Conservation (phyloP, 1,140 invertebrate species). For the Eueides isabella region DNA sequence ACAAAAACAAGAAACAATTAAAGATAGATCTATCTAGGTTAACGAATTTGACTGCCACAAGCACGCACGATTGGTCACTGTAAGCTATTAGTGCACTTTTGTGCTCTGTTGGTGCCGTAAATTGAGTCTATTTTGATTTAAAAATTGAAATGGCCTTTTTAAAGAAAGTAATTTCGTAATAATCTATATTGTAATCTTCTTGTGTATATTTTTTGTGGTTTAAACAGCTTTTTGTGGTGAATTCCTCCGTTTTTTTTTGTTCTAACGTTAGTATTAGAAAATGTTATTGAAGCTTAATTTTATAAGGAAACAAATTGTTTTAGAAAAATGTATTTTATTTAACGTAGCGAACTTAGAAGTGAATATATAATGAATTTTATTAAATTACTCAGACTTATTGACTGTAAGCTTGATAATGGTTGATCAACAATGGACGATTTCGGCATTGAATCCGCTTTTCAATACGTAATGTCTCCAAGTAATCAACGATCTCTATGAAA, state of each 20-base stretch:
- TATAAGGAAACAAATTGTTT: no score
- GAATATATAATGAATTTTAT: no score
- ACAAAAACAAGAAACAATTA: neutral
- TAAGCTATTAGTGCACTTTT: neutral
- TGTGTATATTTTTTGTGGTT: neutral
- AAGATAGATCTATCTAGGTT: neutral
- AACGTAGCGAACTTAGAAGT: no score
- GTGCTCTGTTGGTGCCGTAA: neutral
- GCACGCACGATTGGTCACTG: neutral
- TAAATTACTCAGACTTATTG: no score
- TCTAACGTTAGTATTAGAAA: neutral
- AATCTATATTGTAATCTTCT: neutral
- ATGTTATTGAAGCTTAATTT: neutral
- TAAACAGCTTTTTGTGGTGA: neutral
- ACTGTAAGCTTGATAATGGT: no score
- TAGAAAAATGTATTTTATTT: no score
- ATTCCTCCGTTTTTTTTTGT: neutral
- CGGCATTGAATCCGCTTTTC: no score
- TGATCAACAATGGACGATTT: no score
- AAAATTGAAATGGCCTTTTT: constrained; percentile 7
- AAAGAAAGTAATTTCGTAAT: neutral
- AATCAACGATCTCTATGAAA: no score
- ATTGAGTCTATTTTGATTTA: neutral
- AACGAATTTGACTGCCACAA: neutral
- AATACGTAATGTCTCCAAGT: no score